phyloP scores from a whole-genome alignment of 2,113 vertebrate species.

The Fulmarus glacialis region DNA sequence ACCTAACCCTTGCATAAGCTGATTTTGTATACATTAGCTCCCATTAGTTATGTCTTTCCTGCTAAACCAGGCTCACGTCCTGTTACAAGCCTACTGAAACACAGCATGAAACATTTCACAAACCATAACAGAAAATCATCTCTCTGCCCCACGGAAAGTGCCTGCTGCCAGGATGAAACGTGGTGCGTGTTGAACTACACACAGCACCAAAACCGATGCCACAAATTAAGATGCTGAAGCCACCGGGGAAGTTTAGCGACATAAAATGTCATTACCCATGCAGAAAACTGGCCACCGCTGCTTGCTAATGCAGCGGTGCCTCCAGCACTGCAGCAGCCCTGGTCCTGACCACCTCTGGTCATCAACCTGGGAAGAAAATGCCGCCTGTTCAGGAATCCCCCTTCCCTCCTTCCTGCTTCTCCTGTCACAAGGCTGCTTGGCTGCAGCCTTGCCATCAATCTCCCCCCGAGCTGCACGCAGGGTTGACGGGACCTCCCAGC shows the following conservation, averaged over 20 bases:
- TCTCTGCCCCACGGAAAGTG: neutral
- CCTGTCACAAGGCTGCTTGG: neutral
- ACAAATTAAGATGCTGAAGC: neutral
- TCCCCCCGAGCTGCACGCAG: neutral
- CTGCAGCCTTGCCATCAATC: neutral
- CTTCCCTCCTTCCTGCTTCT: neutral
- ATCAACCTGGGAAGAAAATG: neutral
- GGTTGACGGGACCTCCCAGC: neutral
- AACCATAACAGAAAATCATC: neutral
- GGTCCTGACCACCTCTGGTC: neutral
- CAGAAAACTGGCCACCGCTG: neutral
- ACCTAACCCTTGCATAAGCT: neutral
- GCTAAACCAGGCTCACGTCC: neutral
- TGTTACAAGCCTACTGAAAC: neutral
- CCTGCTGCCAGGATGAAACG: neutral
- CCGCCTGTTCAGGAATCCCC: neutral
- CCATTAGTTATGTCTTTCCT: neutral
- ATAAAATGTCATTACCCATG: neutral
- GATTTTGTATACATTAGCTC: neutral
- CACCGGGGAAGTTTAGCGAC: neutral
- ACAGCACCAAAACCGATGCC: neutral
- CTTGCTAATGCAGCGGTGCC: neutral
- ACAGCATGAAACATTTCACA: neutral
- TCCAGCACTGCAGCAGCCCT: neutral
- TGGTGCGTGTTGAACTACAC: rapidly evolving